Base-by-base conservation (phyloP, 2,113 vertebrate genomes). In the Percopsis transmontana region DNA sequence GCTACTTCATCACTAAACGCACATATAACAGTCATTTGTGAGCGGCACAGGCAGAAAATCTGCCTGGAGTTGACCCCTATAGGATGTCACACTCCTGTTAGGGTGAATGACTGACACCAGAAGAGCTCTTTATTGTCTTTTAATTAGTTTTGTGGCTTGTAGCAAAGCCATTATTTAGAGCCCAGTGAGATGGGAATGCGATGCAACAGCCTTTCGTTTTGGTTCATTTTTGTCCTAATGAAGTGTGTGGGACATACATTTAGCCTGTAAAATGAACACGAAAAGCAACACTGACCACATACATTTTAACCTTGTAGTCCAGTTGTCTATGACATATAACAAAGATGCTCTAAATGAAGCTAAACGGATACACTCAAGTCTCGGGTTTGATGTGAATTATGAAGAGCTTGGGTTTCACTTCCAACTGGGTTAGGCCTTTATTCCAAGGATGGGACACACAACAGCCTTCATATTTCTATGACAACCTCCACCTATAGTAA, bases 381-480 rank as follows among this genome's bases (percentile, higher is more conserved):
- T 47, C 42, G 13, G 44, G 62, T 81, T 79, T 67, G 59, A 61
- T 50, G 18, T 62, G 69, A 54, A 68, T 62, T 60, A 15, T 62
- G 40, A 23, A 47, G 76, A 84, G 74, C 42, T 69, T 33, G 44
- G 2, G 68, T 81, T 80, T 79, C 62, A 54, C 54, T 76, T 66
- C 15, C 47, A 70, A 76, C 66, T 76, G 64, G 79, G 70, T 81
- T 76, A 50, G 68, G 59, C 65, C 58, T 85, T 84, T 79, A 83
- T 80, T 83, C 72, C 72, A 42, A 62, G 56, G 38, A 41, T 47
- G 6, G 5, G 12, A 16, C 15, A 39, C 41, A 56, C 24, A 23
- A 38, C 41, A 39, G 68, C 5, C 58, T 58, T 58, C 33, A 40
- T 41, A 15, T 33, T 33, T 83, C 77, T 57, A 65, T 67, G 64